A percentile compares a stretch with the other conserved stretches of the same genome.
Evolutionary conservation across 2,113 vertebrate genomes (phyloP).

Genomic region (Desmodus rotundus): DNA sequence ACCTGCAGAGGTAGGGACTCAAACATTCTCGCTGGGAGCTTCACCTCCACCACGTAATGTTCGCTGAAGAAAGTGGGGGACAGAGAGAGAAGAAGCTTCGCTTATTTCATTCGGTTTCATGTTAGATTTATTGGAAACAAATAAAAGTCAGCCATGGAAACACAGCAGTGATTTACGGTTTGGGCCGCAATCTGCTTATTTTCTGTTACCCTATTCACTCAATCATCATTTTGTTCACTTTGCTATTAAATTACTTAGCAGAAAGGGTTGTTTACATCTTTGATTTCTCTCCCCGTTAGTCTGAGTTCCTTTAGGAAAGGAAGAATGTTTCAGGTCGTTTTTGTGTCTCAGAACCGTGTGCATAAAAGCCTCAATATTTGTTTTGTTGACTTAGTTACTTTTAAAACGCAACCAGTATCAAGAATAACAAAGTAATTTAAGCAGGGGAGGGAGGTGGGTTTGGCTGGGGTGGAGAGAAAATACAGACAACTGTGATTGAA

Average conservation of each 20-base stretch:
- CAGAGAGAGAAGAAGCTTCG: background rate
- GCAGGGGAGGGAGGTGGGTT: too few species aligned
- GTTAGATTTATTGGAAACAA: background rate
- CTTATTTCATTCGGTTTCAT: background rate
- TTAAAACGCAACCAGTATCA: background rate
- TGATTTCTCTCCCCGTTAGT: background rate
- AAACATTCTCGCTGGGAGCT: slow-evolving; percentile 90
- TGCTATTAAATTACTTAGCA: background rate
- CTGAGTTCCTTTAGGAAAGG: background rate
- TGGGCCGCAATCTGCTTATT: background rate
- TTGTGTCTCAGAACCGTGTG: background rate
- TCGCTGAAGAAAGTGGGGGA: slow-evolving; percentile 80
- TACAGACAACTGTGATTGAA: too few species aligned
- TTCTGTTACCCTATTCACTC: background rate
- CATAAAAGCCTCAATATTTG: background rate
- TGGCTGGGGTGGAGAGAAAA: too few species aligned
- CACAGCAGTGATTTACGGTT: background rate
- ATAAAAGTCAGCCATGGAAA: background rate
- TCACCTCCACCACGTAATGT: slow-evolving; percentile 92
- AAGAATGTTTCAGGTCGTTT: background rate
- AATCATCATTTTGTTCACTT: background rate
- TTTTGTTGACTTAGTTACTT: background rate
- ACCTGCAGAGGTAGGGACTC: slow-evolving; percentile 91
- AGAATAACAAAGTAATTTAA: background rate
- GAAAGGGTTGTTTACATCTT: background rate